Percentiles rank a stretch among this genome's conserved stretches.
phyloP scores from a whole-genome alignment of 1,140 invertebrate genomes.

The Parapsyche elsis region DNA sequence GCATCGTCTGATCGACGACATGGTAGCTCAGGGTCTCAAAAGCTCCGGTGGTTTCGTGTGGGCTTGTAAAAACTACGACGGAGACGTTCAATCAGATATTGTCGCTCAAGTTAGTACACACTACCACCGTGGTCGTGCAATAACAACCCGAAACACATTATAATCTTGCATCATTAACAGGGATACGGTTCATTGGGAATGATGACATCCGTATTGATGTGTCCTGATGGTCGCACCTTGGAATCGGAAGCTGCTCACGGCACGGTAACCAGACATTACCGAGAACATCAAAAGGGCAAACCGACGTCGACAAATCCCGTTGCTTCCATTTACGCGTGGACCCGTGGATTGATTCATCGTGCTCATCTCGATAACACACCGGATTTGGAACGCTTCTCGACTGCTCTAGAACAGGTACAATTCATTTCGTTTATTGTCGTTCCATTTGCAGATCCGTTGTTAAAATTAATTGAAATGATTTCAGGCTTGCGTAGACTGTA shows the following conservation, averaged over 20 bases:
- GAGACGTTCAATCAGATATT: conserved; percentile 91
- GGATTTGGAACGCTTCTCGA: conserved; percentile 72
- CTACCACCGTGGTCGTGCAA: too few species aligned
- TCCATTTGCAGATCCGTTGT: conserved; percentile 12
- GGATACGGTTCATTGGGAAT: conserved; percentile 88
- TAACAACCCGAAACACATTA: too few species aligned
- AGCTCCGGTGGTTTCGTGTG: conserved; percentile 90
- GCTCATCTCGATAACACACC: conserved; percentile 84
- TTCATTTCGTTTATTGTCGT: conserved; percentile 13
- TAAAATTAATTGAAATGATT: conserved; percentile 43
- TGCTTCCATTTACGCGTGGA: conserved; percentile 94
- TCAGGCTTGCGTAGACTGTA: conserved; percentile 84
- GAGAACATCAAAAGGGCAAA: conserved; percentile 84
- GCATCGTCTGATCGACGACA: conserved; percentile 92
- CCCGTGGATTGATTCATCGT: conserved; percentile 83
- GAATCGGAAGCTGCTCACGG: conserved; percentile 94
- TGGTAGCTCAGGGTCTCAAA: conserved; percentile 91
- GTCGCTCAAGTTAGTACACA: conserved; percentile 76
- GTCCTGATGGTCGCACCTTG: conserved; percentile 90
- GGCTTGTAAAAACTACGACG: conserved; percentile 94
- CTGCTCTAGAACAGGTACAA: conserved; percentile 66
- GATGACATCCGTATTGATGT: conserved; percentile 93
- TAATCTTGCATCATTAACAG: too few species aligned
- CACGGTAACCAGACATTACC: conserved; percentile 90
- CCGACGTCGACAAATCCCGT: conserved; percentile 91